Conservation (phyloP, 2,888 invertebrate species). For the Amblyjoppa proteus region DNA sequence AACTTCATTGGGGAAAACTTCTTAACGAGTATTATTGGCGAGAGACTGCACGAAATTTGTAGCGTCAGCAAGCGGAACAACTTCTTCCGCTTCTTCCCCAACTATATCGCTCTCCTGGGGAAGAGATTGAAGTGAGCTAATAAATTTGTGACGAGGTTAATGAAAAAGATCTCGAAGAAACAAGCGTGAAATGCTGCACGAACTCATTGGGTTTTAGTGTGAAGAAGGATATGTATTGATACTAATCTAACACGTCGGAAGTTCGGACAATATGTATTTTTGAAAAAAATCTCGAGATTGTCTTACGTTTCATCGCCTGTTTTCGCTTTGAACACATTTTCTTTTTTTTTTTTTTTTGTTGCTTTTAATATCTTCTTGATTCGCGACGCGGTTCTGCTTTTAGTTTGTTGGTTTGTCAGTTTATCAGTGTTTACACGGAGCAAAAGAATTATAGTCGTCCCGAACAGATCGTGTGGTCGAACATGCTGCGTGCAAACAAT, state of each 20-base stretch:
- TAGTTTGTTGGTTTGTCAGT: no score
- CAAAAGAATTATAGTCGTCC: no score
- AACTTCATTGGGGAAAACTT: constrained; percentile 8
- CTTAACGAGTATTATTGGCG: constrained; percentile 48
- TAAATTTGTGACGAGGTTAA: constrained; percentile 38
- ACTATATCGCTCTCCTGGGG: neutral
- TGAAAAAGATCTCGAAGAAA: constrained; percentile 38
- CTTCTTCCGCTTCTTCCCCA: neutral
- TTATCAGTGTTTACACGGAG: no score
- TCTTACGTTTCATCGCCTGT: no score
- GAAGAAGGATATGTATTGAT: constrained; percentile 14
- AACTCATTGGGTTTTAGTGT: constrained; percentile 12
- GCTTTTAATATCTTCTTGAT: no score
- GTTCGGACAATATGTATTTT: neutral
- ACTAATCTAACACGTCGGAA: constrained; percentile 10
- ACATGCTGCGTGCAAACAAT: no score
- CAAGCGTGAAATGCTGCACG: neutral
- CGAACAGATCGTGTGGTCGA: no score
- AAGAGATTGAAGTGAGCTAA: constrained; percentile 45
- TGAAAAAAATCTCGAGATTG: no score
- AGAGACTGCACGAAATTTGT: constrained; percentile 8
- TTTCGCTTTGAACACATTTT: no score
- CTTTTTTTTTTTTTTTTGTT: no score
- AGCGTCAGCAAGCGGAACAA: neutral
- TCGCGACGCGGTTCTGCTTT: no score